These are phyloP conservation scores for Magallana angulata DNA, from an alignment of 1,140 invertebrate species.

Conservation along the genomic window DNA sequence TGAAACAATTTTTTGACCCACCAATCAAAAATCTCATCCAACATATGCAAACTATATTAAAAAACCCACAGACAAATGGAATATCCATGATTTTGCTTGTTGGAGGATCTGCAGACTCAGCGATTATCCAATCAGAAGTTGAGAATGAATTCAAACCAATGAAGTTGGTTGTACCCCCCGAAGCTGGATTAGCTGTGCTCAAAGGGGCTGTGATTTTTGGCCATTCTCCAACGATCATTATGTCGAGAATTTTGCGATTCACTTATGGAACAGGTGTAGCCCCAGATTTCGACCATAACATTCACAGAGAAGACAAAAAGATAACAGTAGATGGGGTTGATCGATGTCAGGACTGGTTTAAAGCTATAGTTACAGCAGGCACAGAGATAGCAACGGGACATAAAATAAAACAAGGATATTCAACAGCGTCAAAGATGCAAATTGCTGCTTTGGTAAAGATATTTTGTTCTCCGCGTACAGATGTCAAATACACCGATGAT, in stretches of 20 bases:
- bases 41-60: slow-evolving; percentile 29
- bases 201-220: slow-evolving; percentile 57
- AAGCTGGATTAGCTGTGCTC: slow-evolving; percentile 35
- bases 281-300: background rate
- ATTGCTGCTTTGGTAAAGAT: background rate
- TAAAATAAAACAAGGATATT: background rate
- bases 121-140: slow-evolving; percentile 27
- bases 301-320: background rate
- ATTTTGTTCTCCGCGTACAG: background rate
- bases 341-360: background rate
- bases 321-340: background rate
- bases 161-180: slow-evolving; percentile 20
- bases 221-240: slow-evolving; percentile 41
- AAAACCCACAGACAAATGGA: background rate
- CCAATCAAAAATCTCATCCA: slow-evolving; percentile 14
- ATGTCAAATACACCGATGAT: background rate
- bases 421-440: background rate
- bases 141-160: background rate
- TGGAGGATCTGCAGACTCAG: slow-evolving; percentile 51
- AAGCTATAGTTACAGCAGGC: background rate
- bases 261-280: slow-evolving; percentile 40
- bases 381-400: slow-evolving; percentile 6
- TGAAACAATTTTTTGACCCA: slow-evolving; percentile 41
- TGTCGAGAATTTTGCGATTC: slow-evolving; percentile 10
- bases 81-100: slow-evolving; percentile 41